A percentile compares a stretch with the other conserved stretches of the same genome.
Conservation (phyloP, 2,888 invertebrate genomes). For the Theretra japonica region DNA sequence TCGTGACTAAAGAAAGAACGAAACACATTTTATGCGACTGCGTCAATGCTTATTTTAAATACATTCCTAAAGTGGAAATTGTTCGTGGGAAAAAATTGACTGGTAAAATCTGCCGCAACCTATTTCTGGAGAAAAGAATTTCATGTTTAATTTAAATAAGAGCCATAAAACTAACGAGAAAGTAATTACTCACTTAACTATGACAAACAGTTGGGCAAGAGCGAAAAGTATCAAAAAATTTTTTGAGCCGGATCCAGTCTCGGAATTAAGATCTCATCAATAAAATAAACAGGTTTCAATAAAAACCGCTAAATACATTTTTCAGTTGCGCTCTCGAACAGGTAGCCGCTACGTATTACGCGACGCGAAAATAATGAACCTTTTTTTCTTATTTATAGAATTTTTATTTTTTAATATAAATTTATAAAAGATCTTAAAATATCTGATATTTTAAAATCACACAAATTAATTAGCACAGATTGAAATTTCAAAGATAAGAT, state of each 20-base stretch:
- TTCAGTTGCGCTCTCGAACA: conserved; percentile 23
- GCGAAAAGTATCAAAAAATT: conserved; percentile 22
- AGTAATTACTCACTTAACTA: conserved; percentile 21
- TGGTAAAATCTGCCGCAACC: neutral
- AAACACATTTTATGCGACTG: neutral
- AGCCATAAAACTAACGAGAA: conserved; percentile 14
- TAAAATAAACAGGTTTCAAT: conserved; percentile 31
- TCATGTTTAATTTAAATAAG: neutral
- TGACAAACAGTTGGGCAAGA: conserved; percentile 3
- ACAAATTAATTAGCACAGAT: too few relatives aligned
- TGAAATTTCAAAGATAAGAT: too few relatives aligned
- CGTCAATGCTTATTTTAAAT: neutral
- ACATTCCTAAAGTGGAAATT: neutral
- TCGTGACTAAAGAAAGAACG: conserved; percentile 12
- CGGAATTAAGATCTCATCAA: conserved; percentile 33
- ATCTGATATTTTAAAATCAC: too few relatives aligned
- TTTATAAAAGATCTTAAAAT: too few relatives aligned
- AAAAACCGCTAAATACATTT: conserved; percentile 31
- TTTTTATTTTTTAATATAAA: too few relatives aligned
- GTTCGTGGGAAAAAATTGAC: neutral
- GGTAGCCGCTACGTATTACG: conserved; percentile 19
- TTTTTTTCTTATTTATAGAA: neutral
- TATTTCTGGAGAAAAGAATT: neutral
- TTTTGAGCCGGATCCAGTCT: conserved; percentile 15
- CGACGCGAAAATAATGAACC: neutral